These are phyloP conservation scores for Orius insidiosus DNA, from an alignment of 1,140 invertebrate genomes.

Conservation along the genomic window DNA sequence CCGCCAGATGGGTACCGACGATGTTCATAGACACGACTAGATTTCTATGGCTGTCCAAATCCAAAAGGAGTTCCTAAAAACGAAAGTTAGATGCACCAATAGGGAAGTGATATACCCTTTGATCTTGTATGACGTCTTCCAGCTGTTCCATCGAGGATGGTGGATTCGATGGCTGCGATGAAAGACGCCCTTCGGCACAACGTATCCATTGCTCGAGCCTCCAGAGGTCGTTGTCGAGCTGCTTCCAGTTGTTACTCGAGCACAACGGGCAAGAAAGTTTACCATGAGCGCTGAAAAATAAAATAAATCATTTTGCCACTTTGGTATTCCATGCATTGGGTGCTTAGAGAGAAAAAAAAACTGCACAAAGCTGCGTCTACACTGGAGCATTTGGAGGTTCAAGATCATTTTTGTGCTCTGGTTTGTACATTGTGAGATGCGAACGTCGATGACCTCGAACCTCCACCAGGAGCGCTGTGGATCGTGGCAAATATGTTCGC, in stretches of 20 bases:
- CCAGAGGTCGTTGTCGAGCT: slow-evolving; percentile 77
- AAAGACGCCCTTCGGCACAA: slow-evolving; percentile 59
- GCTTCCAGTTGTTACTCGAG: slow-evolving; percentile 70
- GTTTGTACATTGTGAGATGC: no score
- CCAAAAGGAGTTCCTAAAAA: slow-evolving; percentile 59
- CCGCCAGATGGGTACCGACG: slow-evolving; percentile 61
- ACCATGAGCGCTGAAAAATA: slow-evolving; percentile 44
- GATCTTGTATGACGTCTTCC: slow-evolving; percentile 65
- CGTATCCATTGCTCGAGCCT: slow-evolving; percentile 77
- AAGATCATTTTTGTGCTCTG: no score
- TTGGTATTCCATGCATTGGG: no score
- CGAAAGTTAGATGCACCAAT: background rate
- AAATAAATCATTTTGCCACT: no score
- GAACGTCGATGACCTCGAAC: no score
- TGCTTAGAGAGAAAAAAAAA: no score
- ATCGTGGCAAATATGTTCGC: no score
- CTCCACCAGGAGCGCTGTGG: no score
- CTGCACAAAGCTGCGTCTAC: no score
- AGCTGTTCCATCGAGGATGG: slow-evolving; percentile 62
- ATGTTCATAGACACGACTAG: slow-evolving; percentile 71
- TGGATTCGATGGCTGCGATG: slow-evolving; percentile 44
- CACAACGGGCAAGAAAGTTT: slow-evolving; percentile 62
- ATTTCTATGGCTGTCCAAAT: slow-evolving; percentile 75
- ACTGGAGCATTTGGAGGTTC: no score
- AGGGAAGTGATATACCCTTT: slow-evolving; percentile 27